Conservation (phyloP, 2,888 invertebrate genomes). For the Campoletis raptor region DNA sequence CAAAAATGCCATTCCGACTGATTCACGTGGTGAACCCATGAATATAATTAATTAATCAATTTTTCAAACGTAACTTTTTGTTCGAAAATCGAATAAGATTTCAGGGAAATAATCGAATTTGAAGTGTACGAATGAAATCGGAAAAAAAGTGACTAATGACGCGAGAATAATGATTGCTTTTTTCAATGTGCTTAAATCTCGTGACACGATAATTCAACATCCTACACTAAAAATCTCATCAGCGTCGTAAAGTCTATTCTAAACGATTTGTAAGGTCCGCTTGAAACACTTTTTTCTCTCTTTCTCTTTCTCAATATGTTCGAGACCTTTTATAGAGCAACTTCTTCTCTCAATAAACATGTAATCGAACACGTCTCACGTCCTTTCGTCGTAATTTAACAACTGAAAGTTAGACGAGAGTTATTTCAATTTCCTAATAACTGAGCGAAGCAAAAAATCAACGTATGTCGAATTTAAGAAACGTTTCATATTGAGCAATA, state of each 20-base stretch:
- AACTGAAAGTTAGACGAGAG: slow-evolving; percentile 1
- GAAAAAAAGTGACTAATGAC: neutral
- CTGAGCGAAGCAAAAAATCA: slow-evolving; percentile 2
- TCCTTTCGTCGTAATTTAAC: neutral
- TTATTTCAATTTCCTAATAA: neutral
- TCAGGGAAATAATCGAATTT: neutral
- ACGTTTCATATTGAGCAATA: slow-evolving; percentile 42
- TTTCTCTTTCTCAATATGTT: neutral
- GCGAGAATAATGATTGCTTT: slow-evolving; percentile 4
- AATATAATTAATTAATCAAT: neutral
- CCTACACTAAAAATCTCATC: slow-evolving; percentile 33
- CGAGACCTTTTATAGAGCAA: neutral
- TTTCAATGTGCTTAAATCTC: slow-evolving; percentile 7
- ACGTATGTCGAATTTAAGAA: slow-evolving; percentile 24
- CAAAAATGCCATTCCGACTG: neutral
- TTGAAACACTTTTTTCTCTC: neutral
- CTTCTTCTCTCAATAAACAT: neutral
- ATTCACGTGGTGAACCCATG: neutral
- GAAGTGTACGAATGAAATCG: neutral
- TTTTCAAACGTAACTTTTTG: neutral
- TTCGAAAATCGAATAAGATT: neutral
- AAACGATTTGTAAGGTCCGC: neutral
- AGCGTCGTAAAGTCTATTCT: neutral
- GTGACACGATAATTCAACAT: slow-evolving; percentile 7
- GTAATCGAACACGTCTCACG: neutral